Base-by-base conservation (phyloP, 2,797 vertebrate species). In the Brotula barbata region DNA sequence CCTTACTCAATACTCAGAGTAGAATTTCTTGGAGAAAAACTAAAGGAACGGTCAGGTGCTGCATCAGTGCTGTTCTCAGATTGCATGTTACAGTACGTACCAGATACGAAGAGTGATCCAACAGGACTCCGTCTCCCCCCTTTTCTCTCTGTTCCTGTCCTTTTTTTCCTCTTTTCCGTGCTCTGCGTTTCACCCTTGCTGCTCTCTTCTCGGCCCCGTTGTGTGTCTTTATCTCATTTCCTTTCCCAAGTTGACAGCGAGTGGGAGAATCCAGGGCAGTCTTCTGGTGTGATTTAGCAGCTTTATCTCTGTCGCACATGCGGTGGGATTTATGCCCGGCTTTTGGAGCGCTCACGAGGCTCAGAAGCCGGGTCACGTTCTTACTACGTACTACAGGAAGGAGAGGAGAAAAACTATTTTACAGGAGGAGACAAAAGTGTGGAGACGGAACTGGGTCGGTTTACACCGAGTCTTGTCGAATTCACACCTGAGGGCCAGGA, bases 181-280 rank as follows among this genome's bases (percentile, higher is more conserved):
- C 21, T 14, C 12, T 33, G 19, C 23, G 22, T 17, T 19, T 65
- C 39, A 39, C 20, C 31, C 17, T 28, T 5, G 17, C 41, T 46
- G 49, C 36, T 41, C 22, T 50, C 28, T 15, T 54, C n/a, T 55
- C 45, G 20, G 31, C 41, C 68, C 49, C 39, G 55, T 49, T 47
- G 56, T 45, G 43, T 19, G 51, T 44, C 44, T 78, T 83, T 28
- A 67, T 73, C 62, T 49, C 47, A 72, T 66, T 87, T 22, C 8
- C 10, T 75, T 28, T 58, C 53, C 36, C 66, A 34, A 75, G 21
- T 59, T 60, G 69, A 74, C 54, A 68, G 78, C 50, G 46, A 60
- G 57, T 48, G 57, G 52, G 53, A 56, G 63, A 84, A 90, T 87
- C 71, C 80, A 87, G 89, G 88, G 64, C 86, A 89, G 81, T 74